Base-by-base conservation (phyloP, 2,797 vertebrate species). In the Lithobates sylvaticus region DNA sequence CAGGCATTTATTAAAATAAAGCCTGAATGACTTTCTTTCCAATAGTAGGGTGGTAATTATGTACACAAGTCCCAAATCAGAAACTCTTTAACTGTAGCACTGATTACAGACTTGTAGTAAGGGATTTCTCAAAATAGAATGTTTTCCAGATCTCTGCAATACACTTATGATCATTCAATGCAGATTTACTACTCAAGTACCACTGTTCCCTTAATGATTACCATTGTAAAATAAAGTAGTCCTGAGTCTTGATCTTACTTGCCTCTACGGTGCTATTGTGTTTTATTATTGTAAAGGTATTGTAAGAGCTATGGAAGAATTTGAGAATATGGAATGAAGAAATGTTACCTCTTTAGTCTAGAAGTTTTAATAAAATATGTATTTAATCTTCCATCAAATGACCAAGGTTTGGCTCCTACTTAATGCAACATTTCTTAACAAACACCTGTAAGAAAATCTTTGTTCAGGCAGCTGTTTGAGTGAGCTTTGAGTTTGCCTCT, bases 141-240 rank as follows among this genome's bases (percentile, higher is more conserved):
- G 70, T 75, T 78, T 87, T 83, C 85, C 76, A 79, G 74, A 78
- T 75, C 81, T 87, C 81, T 44, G 13, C 39, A 67, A 70, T 69
- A 84, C 68, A 68, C 76, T 84, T 84, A 67, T 79, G 39, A 83
- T 78, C 76, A n/a, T 68, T 78, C 58, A 87, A 69, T 84, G 81
- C 70, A 83, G 75, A 87, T 87, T 74, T 78, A 75, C 50, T n/a
- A 29, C 76, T 87, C 76, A 79, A 87, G 86, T 84, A 58, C 85
- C 68, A 86, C 75, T 79, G 75, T 84, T 83, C 54, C 67, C 68
- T 83, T 87, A 83, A 83, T 83, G 69, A 87, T 74, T 87, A 68
- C 76, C 61, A 87, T 79, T 83, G 86, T 84, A 78, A 73, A 83
- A 36, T 29, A 85, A 81, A 83, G 34, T 58, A 69, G 67, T 39